Evolutionary conservation across 2,888 invertebrate species (phyloP), one percentile per base, ranked within the genome.

Genomic region (Amblyteles armatorius): DNA sequence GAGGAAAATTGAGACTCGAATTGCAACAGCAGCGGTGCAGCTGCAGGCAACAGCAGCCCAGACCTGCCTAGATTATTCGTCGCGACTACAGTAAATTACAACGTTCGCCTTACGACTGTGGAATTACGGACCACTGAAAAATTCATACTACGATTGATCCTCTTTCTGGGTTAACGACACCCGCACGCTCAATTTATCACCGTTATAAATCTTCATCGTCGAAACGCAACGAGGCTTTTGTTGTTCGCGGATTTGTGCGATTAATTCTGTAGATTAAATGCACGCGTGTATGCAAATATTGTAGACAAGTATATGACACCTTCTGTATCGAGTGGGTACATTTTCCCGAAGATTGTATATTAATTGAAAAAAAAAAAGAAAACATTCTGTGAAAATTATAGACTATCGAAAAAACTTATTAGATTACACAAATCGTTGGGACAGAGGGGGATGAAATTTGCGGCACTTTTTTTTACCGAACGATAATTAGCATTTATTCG

Each of bases 401-500:
- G 33, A 33, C 65, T 44, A 36, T 40, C 44, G 13, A 13, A 44
- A 13, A 44, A 44, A 3, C 4, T 7, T 36, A 36, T 36, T 36
- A 1, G 44, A 44, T 44, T 44, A 13, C 13, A 13, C 13, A 13
- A 13, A 26, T 9, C 40, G 33, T 16, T 29, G 36, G 33, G 19
- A 48, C 0, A 16, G 50, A 29, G 69, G 33, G 13, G 16, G 40
- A 76, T 60, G 11, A 52, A 77, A 50, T 19, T 1, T 63, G 57
- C 9, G 44, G 50, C 26, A 29, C 9, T 19, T 22, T 13, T 57
- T 87, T 52, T 84, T 92, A 92, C 87, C 89, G 91, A 92, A 92
- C 92, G 90, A 92, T 90, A 92, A 89, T 89, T 91, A 91, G 88
- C 89, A 89, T 92, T 88, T 91, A 91, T 91, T 91, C 90, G 90